Base-by-base conservation (phyloP, 2,888 invertebrate genomes). In the Agriopis leucophaearia region DNA sequence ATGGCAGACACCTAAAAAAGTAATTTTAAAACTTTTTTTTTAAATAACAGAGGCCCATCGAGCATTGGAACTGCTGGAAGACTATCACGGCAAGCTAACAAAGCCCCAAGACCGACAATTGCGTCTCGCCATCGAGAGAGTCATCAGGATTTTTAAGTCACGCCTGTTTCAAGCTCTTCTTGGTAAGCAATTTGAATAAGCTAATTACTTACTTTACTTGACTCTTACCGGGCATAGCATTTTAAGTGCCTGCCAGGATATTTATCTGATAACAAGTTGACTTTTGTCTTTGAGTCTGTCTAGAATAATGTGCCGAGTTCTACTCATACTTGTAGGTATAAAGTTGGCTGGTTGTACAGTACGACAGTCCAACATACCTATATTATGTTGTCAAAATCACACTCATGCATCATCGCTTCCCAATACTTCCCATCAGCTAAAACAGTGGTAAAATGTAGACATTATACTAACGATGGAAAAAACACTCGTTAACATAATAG, bases 141-240 rank as follows among this genome's bases (percentile, higher is more conserved):
- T 99, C 87, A 99, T 99, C 91, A 96, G 98, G 84, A 99, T 99
- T 93, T 99, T 99, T 95, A 99, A 99, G 94, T 99, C 99, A 81
- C 95, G 98, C 73, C 96, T 99, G 74, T 99, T 99, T 94, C 99
- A 99, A 94, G 99, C 99, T 76, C 95, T 99, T 79, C 95, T 99
- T 94, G 99, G 99, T 99, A 94, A 80, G 91, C 59, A 35, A 27
- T 42, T 55, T 54, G 0, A 42, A 55, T n/a, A 1, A 27, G 27
- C 27, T 27, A 27, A 2, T 27, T 27, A 27, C 27, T 27, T 27
- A 27, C 3, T 27, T 5, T 27, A 27, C 27, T 4, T 27, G 4
- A n/a, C n/a, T n/a, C n/a, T n/a, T n/a, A n/a, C n/a, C n/a, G n/a
- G n/a, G n/a, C n/a, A n/a, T n/a, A n/a, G n/a, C n/a, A n/a, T n/a